Evolutionary conservation across 1,140 invertebrate genomes (phyloP), one percentile per base, ranked within the genome.

Genomic region (Leptestheria dahalacensis): DNA sequence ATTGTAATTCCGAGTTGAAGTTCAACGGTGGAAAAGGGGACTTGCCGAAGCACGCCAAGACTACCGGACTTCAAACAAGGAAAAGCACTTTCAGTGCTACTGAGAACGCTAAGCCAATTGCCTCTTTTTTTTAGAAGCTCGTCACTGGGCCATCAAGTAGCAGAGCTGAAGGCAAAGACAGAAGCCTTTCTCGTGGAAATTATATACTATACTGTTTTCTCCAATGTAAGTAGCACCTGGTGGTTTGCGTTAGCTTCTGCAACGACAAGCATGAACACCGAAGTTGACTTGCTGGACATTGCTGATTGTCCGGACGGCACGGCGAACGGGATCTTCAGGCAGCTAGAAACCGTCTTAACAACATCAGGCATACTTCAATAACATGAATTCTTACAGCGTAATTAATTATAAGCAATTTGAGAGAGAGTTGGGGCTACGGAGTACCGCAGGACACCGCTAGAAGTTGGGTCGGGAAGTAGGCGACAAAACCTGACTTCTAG

Each of bases 281-380:
- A 24, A 23, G 28, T 28, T 12, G 11, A 56, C 4, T 20, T 56
- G 11, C 23, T 56, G 12, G 18, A 23, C 11, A 1, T 56, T 26
- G 20, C n/a, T 56, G 20, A 24, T 24, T 56, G 25, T 1, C 33
- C 18, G 12, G 33, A 28, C 25, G 25, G 54, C 20, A 23, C 54
- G n/a, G 54, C 1, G 20, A 29, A 20, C n/a, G 24, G 24, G 25
- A 28, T 56, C 24, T 56, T 56, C 6, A 11, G 11, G n/a, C 24
- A 56, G 20, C 25, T 56, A 26, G 29, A 28, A 26, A 1, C 24
- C 29, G 24, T 29, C 1, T 26, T 56, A 9, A 29, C 23, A 26
- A 26, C 24, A 26, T 20, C 11, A n/a, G 60, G 64, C 28, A 66
- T 70, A n/a, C n/a, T n/a, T n/a, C n/a, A n/a, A n/a, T n/a, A n/a